These are phyloP conservation scores for Himalopsyche kuldschensis DNA, from an alignment of 2,888 invertebrate genomes.

Conservation along the genomic window DNA sequence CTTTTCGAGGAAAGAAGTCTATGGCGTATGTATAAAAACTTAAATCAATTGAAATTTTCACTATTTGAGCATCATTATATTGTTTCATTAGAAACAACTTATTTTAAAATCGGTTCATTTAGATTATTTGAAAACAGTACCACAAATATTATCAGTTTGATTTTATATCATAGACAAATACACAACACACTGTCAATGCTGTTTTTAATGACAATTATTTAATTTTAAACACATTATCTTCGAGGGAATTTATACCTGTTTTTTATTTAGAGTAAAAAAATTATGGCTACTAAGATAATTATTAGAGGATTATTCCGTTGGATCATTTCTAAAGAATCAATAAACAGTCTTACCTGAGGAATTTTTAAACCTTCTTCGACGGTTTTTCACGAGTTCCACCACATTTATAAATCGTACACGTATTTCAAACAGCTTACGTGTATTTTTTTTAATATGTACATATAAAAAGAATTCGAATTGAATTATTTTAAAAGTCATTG, in stretches of 20 bases:
- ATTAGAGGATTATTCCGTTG: slow-evolving; percentile 4
- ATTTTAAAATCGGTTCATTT: background rate
- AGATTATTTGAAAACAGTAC: slow-evolving; percentile 3
- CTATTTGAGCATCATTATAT: slow-evolving; percentile 29
- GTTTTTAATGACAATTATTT: background rate
- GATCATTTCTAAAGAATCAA: slow-evolving; percentile 22
- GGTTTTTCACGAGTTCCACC: background rate
- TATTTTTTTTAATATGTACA: background rate
- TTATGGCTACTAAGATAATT: background rate
- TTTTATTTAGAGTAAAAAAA: slow-evolving; percentile 17
- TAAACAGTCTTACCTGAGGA: slow-evolving; percentile 36
- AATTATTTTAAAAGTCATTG: background rate
- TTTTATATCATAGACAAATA: slow-evolving; percentile 11
- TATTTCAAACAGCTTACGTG: background rate
- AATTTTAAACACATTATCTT: background rate
- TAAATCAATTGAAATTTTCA: slow-evolving; percentile 19
- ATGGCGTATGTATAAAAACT: slow-evolving; percentile 4
- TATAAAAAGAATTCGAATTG: background rate
- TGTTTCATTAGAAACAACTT: slow-evolving; percentile 14
- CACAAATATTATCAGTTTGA: slow-evolving; percentile 23
- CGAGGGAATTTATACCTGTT: background rate
- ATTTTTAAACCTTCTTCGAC: slow-evolving; percentile 17
- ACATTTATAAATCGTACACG: background rate
- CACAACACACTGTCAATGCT: background rate
- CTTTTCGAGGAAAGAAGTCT: background rate